Percentiles rank a stretch among this genome's conserved stretches.
Conservation (phyloP, 2,797 vertebrate genomes). For the Pseudochaenichthys georgianus region DNA sequence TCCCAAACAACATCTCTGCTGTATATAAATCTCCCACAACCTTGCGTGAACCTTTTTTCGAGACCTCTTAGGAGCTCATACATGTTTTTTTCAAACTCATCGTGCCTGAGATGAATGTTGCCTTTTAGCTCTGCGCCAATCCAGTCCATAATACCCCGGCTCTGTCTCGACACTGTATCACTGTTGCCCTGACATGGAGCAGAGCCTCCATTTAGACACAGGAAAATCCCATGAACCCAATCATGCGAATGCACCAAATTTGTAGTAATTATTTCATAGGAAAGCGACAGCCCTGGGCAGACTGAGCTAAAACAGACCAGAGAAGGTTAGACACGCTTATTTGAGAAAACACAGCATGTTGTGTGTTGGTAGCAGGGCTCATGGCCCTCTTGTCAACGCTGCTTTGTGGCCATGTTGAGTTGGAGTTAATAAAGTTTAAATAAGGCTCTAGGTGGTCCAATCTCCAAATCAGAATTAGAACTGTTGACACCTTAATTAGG, state of each 20-base stretch:
- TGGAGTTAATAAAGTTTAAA: slow-evolving; percentile 33
- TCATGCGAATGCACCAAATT: slow-evolving; percentile 78
- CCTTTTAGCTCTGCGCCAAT: slow-evolving; percentile 49
- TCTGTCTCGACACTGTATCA: slow-evolving; percentile 71
- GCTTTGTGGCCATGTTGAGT: slow-evolving; percentile 44
- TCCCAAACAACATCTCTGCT: slow-evolving; percentile 37
- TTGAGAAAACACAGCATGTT: slow-evolving; percentile 70
- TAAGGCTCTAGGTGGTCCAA: not conserved
- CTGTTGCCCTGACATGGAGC: slow-evolving; percentile 76
- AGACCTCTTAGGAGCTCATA: slow-evolving; percentile 51
- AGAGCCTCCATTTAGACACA: slow-evolving; percentile 73
- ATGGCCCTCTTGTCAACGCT: slow-evolving; percentile 32
- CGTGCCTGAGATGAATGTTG: slow-evolving; percentile 57
- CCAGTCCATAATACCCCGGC: slow-evolving; percentile 50
- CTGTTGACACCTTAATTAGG: slow-evolving; percentile 39
- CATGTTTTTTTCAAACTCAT: slow-evolving; percentile 45
- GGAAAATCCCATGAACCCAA: slow-evolving; percentile 82
- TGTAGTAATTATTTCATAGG: slow-evolving; percentile 80
- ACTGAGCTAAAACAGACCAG: slow-evolving; percentile 77
- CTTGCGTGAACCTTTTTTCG: slow-evolving; percentile 57
- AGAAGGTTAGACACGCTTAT: slow-evolving; percentile 70
- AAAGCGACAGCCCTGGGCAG: slow-evolving; percentile 61
- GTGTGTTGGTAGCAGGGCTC: slow-evolving; percentile 63
- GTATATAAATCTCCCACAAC: slow-evolving; percentile 71
- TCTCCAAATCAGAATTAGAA: slow-evolving; percentile 28